Conservation (phyloP, 2,888 invertebrate species). For the Drosophila borborema region DNA sequence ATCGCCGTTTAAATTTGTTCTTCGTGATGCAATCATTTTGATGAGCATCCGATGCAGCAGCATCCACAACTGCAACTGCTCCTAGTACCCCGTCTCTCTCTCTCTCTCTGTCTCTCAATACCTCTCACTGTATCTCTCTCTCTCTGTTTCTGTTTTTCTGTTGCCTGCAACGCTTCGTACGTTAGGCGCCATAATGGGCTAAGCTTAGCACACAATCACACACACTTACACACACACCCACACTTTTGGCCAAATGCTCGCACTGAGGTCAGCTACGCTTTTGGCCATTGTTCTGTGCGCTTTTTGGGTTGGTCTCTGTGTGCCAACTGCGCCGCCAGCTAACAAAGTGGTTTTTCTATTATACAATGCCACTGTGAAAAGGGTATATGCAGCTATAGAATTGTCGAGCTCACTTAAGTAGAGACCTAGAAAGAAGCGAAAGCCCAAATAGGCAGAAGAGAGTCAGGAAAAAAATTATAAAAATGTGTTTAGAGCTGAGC, state of each 20-base stretch:
- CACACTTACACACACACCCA: slow-evolving; percentile 23
- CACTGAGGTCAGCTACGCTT: slow-evolving; percentile 61
- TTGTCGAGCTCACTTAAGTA: neutral
- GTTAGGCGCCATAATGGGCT: slow-evolving; percentile 75
- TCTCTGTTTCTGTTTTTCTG: slow-evolving; percentile 17
- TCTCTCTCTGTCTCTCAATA: slow-evolving; percentile 2
- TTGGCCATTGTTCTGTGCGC: slow-evolving; percentile 59
- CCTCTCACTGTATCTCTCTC: slow-evolving; percentile 8
- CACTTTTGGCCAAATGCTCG: slow-evolving; percentile 27
- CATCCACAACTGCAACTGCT: slow-evolving; percentile 23
- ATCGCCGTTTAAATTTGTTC: slow-evolving; percentile 81
- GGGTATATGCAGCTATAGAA: slow-evolving; percentile 25
- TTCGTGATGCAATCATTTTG: slow-evolving; percentile 82
- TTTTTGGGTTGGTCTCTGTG: slow-evolving; percentile 49
- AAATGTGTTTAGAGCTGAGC: neutral
- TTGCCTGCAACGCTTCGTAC: slow-evolving; percentile 58
- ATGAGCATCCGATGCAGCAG: slow-evolving; percentile 61
- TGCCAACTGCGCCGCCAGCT: slow-evolving; percentile 33
- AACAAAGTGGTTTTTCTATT: slow-evolving; percentile 22
- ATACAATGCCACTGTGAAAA: slow-evolving; percentile 11
- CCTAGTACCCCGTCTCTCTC: slow-evolving; percentile 2
- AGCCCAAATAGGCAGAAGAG: neutral
- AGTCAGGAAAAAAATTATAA: too few relatives aligned
- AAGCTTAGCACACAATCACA: slow-evolving; percentile 63
- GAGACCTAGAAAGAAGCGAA: neutral